Percentiles rank a stretch among this genome's conserved stretches.
Conservation (phyloP, 2,113 vertebrate species). For the Microtus oregoni region DNA sequence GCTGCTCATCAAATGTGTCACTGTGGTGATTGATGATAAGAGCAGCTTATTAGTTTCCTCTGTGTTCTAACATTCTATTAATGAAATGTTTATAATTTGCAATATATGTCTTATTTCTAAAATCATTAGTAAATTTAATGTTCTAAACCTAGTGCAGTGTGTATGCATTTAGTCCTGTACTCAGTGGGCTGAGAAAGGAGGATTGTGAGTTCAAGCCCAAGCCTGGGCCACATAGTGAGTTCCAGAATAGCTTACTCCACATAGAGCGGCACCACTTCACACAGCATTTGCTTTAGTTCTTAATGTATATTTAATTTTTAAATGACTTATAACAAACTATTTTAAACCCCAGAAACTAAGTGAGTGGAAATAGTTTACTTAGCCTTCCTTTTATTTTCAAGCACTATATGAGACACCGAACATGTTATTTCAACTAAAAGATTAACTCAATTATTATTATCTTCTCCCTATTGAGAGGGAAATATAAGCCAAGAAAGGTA, state of each 20-base stretch:
- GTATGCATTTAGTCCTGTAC: not conserved
- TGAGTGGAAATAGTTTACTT: slow-evolving; percentile 16
- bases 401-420: not conserved
- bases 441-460: not conserved
- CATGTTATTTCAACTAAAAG: not conserved
- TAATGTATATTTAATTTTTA: not conserved
- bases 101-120: not conserved
- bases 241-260: not conserved
- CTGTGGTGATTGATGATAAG: rapidly evolving
- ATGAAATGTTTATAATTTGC: slow-evolving; percentile 13
- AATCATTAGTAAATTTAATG: not conserved
- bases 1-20: not conserved
- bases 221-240: not conserved
- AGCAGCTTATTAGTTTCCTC: not conserved
- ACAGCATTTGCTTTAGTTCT: not conserved
- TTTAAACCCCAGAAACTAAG: slow-evolving; percentile 32
- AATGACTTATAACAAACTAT: not conserved
- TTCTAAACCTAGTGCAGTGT: not conserved
- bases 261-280: not conserved
- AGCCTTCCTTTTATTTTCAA: not conserved
- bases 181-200: not conserved
- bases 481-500: not conserved
- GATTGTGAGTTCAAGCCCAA: not conserved
- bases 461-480: not conserved
- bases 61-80: not conserved